Evolutionary conservation across 1,140 invertebrate genomes (phyloP), one percentile per base, ranked within the genome.

Genomic region (Drosophila auraria): DNA sequence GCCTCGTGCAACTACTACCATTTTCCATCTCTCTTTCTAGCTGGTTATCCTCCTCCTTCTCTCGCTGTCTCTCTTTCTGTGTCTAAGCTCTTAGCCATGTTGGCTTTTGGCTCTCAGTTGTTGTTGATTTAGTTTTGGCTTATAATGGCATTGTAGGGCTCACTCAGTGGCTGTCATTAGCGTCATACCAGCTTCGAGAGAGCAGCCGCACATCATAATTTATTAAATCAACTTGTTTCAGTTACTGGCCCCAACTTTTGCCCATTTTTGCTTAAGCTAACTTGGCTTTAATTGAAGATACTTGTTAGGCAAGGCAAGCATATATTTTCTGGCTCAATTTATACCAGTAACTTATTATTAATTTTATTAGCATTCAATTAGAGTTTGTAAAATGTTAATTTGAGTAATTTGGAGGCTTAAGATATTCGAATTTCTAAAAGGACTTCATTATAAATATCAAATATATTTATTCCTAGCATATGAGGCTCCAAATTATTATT

Each of bases 71-170:
- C 40, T 42, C 54, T 23, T 8, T 33, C 33, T 36, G 20, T 11
- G 1, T 38, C 25, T 23, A n/a, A 36, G 30, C 56, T 54, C 38
- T 60, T 56, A 60, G 65, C 42, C 42, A 38, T 36, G 65, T 79
- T 78, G 38, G 40, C 63, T 68, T 61, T 68, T 66, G 53, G 49
- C 58, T 57, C 40, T 57, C 33, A 42, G 72, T 53, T 73, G 69
- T 71, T 78, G 80, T 83, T 87, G 83, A 89, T 61, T 81, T 84
- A 70, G 66, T 76, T 78, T 75, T 63, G 58, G 53, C 82, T 63
- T 70, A 69, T 86, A 79, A 81, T 84, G 73, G 61, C 69, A 81
- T 74, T 80, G 78, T 69, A 9, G 47, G 40, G 47, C 64, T 57
- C 33, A 47, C 42, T 60, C 61, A 49, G 68, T 45, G 53, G 45